Conservation (phyloP, 2,113 vertebrate species). For the Formicarius rufipectus region DNA sequence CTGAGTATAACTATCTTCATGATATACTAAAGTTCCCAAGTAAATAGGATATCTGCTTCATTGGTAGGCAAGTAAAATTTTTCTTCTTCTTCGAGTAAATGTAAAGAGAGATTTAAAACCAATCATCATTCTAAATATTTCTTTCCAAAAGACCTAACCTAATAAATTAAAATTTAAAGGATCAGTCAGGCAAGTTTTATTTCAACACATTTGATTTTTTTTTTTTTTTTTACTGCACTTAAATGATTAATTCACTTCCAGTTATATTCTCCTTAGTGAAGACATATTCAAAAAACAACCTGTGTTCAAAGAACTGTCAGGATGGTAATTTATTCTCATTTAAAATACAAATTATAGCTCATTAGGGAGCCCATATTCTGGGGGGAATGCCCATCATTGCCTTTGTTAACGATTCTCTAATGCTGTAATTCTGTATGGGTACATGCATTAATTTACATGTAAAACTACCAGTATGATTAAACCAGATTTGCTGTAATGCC, state of each 20-base stretch:
- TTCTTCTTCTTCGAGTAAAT: neutral
- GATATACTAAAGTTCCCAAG: neutral
- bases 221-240: neutral
- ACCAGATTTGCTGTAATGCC: neutral
- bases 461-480: conserved; percentile 28
- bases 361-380: conserved; percentile 17
- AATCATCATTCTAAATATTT: neutral
- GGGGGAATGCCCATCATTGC: conserved; percentile 21
- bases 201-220: neutral
- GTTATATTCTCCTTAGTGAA: neutral
- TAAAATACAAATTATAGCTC: conserved; percentile 38
- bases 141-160: neutral
- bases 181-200: neutral
- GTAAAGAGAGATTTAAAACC: neutral
- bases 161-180: neutral
- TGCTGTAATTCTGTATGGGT: conserved; percentile 17
- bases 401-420: conserved; percentile 50
- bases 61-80: neutral
- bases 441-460: conserved; percentile 40
- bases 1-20: neutral
- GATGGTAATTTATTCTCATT: conserved; percentile 35
- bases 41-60: neutral
- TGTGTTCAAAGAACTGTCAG: conserved; percentile 12
- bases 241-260: neutral
- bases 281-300: neutral